Percentiles rank a stretch among this genome's conserved stretches.
Conservation (phyloP, 2,888 invertebrate genomes). For the Heteromyza rotundicornis region DNA sequence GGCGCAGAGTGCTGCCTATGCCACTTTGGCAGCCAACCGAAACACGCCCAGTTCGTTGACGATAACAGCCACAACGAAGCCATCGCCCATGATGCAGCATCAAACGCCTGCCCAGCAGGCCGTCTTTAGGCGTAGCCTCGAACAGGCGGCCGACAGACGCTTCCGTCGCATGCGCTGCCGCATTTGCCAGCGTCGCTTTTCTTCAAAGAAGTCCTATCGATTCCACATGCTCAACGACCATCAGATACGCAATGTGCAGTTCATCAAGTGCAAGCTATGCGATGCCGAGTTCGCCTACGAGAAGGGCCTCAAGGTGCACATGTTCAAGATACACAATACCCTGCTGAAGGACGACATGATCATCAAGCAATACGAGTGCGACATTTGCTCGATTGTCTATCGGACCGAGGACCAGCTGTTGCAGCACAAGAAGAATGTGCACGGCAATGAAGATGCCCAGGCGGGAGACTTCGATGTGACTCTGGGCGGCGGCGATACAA, state of each 20-base stretch:
- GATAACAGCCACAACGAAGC: conserved; percentile 41
- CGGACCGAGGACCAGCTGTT: conserved; percentile 56
- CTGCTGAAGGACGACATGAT: conserved; percentile 58
- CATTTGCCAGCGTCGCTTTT: conserved; percentile 61
- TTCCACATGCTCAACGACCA: conserved; percentile 62
- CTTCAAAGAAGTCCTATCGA: conserved; percentile 61
- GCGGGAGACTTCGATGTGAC: conserved; percentile 32
- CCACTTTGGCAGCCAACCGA: conserved; percentile 37
- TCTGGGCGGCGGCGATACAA: background rate
- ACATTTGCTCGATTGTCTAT: conserved; percentile 60
- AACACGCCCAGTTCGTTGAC: conserved; percentile 45
- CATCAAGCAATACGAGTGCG: conserved; percentile 60
- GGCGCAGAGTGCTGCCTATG: conserved; percentile 39
- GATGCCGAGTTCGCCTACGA: conserved; percentile 63
- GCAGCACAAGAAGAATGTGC: conserved; percentile 57
- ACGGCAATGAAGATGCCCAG: conserved; percentile 42
- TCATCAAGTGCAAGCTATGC: conserved; percentile 61
- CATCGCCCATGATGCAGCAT: conserved; percentile 18
- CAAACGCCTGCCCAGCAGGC: conserved; percentile 39
- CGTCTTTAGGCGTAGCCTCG: conserved; percentile 52
- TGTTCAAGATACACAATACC: conserved; percentile 60
- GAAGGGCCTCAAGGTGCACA: conserved; percentile 62
- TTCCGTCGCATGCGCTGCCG: conserved; percentile 61
- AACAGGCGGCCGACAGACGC: conserved; percentile 55
- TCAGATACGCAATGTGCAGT: conserved; percentile 61